phyloP scores from a whole-genome alignment of 2,113 vertebrate genomes.

The Callaeas wilsoni region DNA sequence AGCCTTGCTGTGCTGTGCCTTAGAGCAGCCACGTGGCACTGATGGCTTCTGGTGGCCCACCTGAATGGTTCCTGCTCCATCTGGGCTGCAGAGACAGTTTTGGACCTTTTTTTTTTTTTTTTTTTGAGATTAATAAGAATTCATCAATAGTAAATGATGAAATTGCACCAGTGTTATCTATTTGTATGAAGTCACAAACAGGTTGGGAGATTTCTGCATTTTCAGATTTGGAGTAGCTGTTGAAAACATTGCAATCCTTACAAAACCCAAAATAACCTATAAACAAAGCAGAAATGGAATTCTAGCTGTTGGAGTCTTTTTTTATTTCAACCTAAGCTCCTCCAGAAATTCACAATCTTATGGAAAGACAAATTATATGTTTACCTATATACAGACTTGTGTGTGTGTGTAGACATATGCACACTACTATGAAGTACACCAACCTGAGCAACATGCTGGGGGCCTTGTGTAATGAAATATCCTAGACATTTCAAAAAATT shows the following conservation, averaged over 20 bases:
- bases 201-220: background rate
- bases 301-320: background rate
- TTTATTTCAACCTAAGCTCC: background rate
- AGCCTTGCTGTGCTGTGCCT: background rate
- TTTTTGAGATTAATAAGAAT: background rate
- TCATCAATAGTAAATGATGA: background rate
- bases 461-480: background rate
- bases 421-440: background rate
- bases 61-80: accelerated
- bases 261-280: background rate
- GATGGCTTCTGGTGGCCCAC: background rate
- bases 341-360: background rate
- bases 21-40: background rate
- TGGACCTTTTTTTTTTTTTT: background rate
- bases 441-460: background rate
- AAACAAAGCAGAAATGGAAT: background rate
- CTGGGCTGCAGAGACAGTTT: background rate
- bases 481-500: background rate
- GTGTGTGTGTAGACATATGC: background rate
- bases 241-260: background rate
- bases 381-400: background rate
- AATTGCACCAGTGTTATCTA: background rate
- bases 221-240: background rate
- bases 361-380: background rate
- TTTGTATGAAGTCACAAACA: background rate